Evolutionary conservation across 2,113 vertebrate species (phyloP).

Genomic region (Glareola pratincola): DNA sequence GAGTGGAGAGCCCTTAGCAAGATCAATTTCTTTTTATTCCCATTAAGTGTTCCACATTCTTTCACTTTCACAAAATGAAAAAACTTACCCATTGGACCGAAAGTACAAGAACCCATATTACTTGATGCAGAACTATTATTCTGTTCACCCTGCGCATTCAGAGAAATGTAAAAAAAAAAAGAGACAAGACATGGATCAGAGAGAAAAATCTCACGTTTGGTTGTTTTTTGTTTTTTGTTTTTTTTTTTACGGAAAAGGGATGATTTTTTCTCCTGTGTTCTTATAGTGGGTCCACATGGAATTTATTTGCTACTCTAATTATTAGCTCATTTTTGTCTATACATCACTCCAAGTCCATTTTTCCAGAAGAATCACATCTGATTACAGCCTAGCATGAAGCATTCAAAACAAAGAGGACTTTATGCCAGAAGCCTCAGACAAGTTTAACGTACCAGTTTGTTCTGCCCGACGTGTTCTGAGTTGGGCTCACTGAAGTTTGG

Average conservation of each 20-base stretch:
- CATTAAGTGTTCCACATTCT: background rate
- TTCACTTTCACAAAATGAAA: background rate
- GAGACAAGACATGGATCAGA: background rate
- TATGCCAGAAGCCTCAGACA: background rate
- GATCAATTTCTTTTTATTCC: background rate
- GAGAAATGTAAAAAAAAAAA: background rate
- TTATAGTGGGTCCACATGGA: background rate
- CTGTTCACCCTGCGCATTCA: slow-evolving; percentile 87
- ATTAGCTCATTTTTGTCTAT: background rate
- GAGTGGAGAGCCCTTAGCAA: background rate
- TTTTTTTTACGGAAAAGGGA: background rate
- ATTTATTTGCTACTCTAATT: background rate
- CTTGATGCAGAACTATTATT: slow-evolving; percentile 86
- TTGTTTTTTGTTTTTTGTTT: too few species aligned
- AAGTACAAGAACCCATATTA: slow-evolving; percentile 86
- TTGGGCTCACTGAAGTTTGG: slow-evolving; percentile 99
- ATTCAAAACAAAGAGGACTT: background rate
- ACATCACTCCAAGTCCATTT: background rate
- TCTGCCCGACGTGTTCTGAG: slow-evolving; percentile 84
- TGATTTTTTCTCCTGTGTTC: background rate
- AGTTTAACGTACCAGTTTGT: slow-evolving; percentile 83
- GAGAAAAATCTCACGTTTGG: background rate
- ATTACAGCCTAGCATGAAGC: background rate
- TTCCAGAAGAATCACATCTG: background rate
- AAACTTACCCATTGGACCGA: slow-evolving; percentile 84